Evolutionary conservation across 2,113 vertebrate species (phyloP), one percentile per base, ranked within the genome.

Genomic region (Bubo blakistoni): DNA sequence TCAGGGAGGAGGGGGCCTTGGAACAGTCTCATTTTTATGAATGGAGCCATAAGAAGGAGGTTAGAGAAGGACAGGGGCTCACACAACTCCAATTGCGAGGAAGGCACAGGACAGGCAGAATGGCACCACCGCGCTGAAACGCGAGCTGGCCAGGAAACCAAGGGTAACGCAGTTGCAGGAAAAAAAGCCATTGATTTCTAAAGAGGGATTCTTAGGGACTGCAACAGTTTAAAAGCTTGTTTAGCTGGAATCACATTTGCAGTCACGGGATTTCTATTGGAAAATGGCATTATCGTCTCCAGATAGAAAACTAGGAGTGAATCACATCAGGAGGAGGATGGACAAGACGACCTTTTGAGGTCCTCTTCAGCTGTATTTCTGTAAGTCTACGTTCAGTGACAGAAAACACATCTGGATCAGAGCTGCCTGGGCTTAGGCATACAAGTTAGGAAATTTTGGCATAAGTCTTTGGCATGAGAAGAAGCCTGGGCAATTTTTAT

Each of bases 181-280:
- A 22, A 9, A 82, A 82, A 74, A 25, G 13, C 22, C 66, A 69
- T 10, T 79, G 85, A 89, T 86, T 93, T 90, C 83, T 95, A 69
- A 66, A 88, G 40, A 74, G 24, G n/a, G 34, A 55, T 65, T 62
- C 2, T 8, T 40, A 65, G 63, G n/a, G n/a, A 74, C 69, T 72
- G 62, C 71, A 69, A 90, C 38, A 66, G 73, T 86, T 95, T 88
- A 74, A 94, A 97, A 92, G 81, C 80, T 86, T 76, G 81, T 79
- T 95, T 90, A 94, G 73, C 95, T 92, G 62, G 84, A 95, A 90
- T 88, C 76, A 44, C 62, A 82, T 85, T 66, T 85, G 78, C 86
- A 88, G 58, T 66, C 91, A 44, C 0, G 0, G 78, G 78, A 96
- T 92, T 95, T 92, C 70, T 90, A 80, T 14, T 55, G 66, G 70